Evolutionary conservation across 2,888 invertebrate genomes (phyloP).

Genomic region (Mimumesa dahlbomi): DNA sequence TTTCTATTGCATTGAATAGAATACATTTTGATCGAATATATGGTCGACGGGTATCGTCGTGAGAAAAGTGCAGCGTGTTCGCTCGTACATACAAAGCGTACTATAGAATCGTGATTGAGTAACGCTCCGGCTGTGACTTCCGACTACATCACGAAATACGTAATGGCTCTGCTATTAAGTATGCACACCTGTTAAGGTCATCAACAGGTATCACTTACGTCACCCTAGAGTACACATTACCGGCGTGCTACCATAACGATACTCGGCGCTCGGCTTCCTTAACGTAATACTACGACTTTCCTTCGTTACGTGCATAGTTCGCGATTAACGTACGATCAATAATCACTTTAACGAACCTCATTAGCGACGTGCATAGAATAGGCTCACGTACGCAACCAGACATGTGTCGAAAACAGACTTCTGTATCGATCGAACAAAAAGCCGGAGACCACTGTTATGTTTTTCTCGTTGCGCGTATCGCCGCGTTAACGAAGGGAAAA

Average conservation of each 20-base stretch:
- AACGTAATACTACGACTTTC: background rate
- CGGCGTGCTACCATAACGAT: slow-evolving; percentile 42
- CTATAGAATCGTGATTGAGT: slow-evolving; percentile 49
- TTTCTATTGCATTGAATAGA: too few relatives aligned
- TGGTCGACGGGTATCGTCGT: slow-evolving; percentile 6
- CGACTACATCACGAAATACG: slow-evolving; percentile 59
- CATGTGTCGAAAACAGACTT: background rate
- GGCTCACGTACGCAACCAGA: background rate
- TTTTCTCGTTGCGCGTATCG: background rate
- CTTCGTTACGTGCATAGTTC: background rate
- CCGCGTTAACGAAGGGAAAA: slow-evolving; percentile 13
- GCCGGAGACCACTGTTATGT: background rate
- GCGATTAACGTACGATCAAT: background rate
- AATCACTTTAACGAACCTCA: slow-evolving; percentile 13
- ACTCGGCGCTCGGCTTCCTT: slow-evolving; percentile 11
- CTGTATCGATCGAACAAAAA: background rate
- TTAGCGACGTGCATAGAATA: background rate
- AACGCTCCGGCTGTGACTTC: slow-evolving; percentile 50
- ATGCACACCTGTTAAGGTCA: slow-evolving; percentile 67
- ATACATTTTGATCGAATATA: too few relatives aligned
- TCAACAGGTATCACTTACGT: slow-evolving; percentile 66
- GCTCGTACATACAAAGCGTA: background rate
- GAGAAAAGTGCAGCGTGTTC: slow-evolving; percentile 19
- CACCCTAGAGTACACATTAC: slow-evolving; percentile 48
- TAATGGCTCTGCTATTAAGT: slow-evolving; percentile 51